Evolutionary conservation across 1,140 invertebrate genomes (phyloP), one percentile per base, ranked within the genome.

Genomic region (Cydia pomonella): DNA sequence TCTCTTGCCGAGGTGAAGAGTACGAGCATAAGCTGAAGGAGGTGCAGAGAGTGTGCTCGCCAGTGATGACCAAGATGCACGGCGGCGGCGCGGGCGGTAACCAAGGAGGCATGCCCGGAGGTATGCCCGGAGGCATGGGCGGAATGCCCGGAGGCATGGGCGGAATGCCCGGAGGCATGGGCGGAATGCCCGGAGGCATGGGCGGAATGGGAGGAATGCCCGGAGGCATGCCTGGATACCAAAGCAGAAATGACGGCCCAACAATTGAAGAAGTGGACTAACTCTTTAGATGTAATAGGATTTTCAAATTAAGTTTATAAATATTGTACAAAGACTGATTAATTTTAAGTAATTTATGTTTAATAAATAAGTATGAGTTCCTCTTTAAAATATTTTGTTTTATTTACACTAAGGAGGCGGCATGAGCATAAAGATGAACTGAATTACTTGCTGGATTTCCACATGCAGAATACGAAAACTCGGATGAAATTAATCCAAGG

Each of bases 21-120:
- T 97, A 94, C 82, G 96, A 97, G 73, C 94, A 96, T 81, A 95
- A 95, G 77, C 84, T 96, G 59, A 96, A 96, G 78, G 95, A 97
- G 69, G 81, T 96, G 27, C 95, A 96, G 82, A 92, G 92, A 38
- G 92, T 95, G 25, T 96, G 95, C 78, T 87, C 93, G n/a, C 96
- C 96, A 0, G 94, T 96, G 64, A 96, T 97, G 94, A 94, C 94
- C 71, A 96, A 96, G 85, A 82, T 96, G 47, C 96, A 96, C 80
- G 94, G 94, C 78, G 93, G 91, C 66, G 92, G 86, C 44, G 82
- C 80, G 29, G 83, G 82, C 16, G 88, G 71, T 33, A 73, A 73
- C 59, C 33, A 62, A 5, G 74, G 72, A 2, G 63, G 41, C 38
- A 71, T 73, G 21, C 23, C 72, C 38, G 73, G 73, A 4, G 74